phyloP scores from a whole-genome alignment of 1,140 invertebrate species.

The Tetraneura akinire region DNA sequence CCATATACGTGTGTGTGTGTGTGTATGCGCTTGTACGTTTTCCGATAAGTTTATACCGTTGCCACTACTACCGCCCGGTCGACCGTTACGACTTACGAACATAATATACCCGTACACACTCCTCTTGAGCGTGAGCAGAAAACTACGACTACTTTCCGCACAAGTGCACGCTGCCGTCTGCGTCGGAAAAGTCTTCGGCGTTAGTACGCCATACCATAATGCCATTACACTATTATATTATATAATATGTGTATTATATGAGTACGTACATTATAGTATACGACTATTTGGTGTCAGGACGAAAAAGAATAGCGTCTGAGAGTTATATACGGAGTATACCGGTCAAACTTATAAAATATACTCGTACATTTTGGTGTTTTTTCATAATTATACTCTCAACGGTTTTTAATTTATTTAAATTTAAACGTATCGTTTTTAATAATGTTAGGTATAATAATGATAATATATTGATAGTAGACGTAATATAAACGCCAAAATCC shows the following conservation, averaged over 20 bases:
- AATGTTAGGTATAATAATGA: too few species aligned
- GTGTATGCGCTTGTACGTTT: slow-evolving; percentile 4
- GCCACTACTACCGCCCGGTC: slow-evolving; percentile 16
- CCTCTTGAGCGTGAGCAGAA: neutral
- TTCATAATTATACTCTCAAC: neutral
- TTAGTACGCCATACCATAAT: neutral
- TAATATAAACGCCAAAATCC: too few species aligned
- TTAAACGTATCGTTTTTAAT: too few species aligned
- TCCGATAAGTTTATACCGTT: slow-evolving; percentile 50
- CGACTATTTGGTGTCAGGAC: neutral
- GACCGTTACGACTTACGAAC: slow-evolving; percentile 35
- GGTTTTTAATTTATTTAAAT: too few species aligned
- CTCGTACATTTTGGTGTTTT: neutral
- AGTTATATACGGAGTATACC: too few species aligned
- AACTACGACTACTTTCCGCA: slow-evolving; percentile 39
- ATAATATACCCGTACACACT: neutral
- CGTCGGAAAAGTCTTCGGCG: slow-evolving; percentile 14
- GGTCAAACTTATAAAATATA: too few species aligned
- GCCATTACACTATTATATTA: too few species aligned
- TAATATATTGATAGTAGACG: too few species aligned
- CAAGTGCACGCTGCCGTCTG: neutral
- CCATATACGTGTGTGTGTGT: too few species aligned
- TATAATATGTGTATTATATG: neutral
- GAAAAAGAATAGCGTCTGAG: neutral
- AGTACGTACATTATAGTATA: neutral